Conservation (phyloP, 2,888 invertebrate species). For the Cryptocephalus primarius region DNA sequence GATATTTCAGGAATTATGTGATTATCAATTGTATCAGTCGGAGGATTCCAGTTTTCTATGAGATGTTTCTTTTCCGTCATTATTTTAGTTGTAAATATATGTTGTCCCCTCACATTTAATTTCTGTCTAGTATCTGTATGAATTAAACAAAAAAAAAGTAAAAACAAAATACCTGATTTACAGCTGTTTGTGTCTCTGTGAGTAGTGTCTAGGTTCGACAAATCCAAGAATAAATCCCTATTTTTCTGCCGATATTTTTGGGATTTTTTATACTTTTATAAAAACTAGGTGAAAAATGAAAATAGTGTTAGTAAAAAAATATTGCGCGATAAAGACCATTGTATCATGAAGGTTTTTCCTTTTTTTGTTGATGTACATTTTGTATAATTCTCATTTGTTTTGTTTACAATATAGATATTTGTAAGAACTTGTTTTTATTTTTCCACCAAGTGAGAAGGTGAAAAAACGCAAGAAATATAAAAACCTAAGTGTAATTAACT, state of each 20-base stretch:
- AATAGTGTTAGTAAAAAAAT: slow-evolving; percentile 3
- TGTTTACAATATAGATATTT: slow-evolving; percentile 30
- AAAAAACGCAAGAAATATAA: too few species aligned
- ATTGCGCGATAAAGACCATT: background rate
- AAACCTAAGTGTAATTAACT: too few species aligned
- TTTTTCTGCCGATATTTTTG: slow-evolving; percentile 33
- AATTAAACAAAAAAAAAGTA: background rate
- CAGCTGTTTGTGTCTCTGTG: too few species aligned
- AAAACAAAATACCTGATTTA: background rate
- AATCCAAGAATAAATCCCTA: slow-evolving; percentile 23
- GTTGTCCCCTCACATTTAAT: too few species aligned
- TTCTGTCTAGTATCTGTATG: too few species aligned
- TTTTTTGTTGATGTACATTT: slow-evolving; percentile 23
- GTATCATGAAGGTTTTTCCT: background rate
- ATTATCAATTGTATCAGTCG: background rate
- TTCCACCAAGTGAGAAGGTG: too few species aligned
- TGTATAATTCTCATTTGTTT: slow-evolving; percentile 28
- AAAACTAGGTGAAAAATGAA: slow-evolving; percentile 9
- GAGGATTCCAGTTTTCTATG: background rate
- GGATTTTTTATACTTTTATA: slow-evolving; percentile 37
- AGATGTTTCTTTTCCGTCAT: too few species aligned
- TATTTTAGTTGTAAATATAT: too few species aligned
- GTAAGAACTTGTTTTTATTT: slow-evolving; percentile 12
- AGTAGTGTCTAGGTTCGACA: too few species aligned
- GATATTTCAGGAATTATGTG: background rate